Conservation (phyloP, 1,140 invertebrate species). For the Micrasema minimum region DNA sequence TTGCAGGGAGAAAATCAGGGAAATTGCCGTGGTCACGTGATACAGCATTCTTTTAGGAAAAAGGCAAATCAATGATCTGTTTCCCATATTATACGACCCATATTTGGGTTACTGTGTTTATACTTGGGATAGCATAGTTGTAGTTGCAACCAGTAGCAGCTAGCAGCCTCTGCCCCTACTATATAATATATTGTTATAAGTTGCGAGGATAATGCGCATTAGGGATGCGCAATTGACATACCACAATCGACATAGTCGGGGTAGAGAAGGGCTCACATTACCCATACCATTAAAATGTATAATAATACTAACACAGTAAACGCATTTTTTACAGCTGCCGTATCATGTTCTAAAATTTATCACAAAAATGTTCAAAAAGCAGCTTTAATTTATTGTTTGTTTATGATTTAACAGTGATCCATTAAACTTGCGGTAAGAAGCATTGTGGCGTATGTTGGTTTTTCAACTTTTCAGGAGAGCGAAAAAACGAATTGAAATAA, state of each 20-base stretch:
- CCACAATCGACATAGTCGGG: constrained; percentile 31
- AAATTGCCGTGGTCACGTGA: no score
- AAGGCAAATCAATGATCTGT: no score
- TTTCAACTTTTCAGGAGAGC: not conserved
- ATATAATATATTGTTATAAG: constrained; percentile 21
- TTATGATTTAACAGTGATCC: not conserved
- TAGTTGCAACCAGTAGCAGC: no score
- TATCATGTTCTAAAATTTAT: not conserved
- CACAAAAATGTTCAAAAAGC: not conserved
- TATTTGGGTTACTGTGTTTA: no score
- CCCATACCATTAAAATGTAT: not conserved
- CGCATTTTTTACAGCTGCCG: not conserved
- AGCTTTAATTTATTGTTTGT: not conserved
- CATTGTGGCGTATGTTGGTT: no score
- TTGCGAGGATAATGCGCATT: constrained; percentile 42
- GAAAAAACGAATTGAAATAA: no score
- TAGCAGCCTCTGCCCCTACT: not conserved
- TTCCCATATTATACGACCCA: no score
- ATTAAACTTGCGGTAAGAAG: no score
- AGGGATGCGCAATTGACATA: constrained; percentile 46
- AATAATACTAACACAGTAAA: not conserved
- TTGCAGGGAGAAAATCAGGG: no score
- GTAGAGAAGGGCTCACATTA: constrained; percentile 2
- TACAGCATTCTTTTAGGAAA: no score
- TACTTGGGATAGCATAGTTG: no score